Evolutionary conservation across 2,797 vertebrate genomes (phyloP).

Genomic region (Esox masquinongy): DNA sequence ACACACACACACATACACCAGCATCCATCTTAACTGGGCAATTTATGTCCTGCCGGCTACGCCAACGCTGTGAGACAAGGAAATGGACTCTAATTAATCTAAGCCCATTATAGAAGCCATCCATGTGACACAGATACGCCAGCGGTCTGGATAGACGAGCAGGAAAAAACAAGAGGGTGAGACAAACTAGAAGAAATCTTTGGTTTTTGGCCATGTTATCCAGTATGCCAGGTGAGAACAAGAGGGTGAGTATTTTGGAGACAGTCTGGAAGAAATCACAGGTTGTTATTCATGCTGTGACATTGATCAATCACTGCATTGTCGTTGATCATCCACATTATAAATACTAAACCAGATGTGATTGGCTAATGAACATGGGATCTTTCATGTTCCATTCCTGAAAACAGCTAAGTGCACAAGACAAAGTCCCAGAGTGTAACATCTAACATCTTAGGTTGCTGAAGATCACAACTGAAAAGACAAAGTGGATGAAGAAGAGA

Average conservation of each 20-base stretch:
- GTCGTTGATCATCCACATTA: constrained; percentile 19
- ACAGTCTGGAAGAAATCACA: background rate
- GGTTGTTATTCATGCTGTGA: background rate
- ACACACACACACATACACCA: background rate
- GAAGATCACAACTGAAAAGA: constrained; percentile 13
- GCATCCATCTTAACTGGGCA: background rate
- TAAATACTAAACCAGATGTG: no score
- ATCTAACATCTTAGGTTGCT: background rate
- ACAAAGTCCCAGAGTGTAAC: background rate
- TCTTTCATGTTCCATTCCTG: no score
- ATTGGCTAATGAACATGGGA: no score
- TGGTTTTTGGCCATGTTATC: no score
- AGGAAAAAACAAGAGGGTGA: background rate
- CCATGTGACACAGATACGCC: no score
- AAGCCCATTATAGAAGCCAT: constrained; percentile 7
- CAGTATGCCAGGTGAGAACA: no score
- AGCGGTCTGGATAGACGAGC: no score
- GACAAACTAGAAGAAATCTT: background rate
- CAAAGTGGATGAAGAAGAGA: constrained; percentile 26
- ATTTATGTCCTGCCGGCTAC: constrained; percentile 17
- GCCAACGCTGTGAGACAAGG: constrained; percentile 1
- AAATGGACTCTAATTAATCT: constrained; percentile 27
- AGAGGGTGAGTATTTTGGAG: background rate
- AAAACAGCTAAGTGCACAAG: background rate
- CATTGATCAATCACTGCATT: constrained; percentile 2